Percentiles rank a stretch among this genome's conserved stretches.
Conservation (phyloP, 2,888 invertebrate species). For the Pandemis heparana region DNA sequence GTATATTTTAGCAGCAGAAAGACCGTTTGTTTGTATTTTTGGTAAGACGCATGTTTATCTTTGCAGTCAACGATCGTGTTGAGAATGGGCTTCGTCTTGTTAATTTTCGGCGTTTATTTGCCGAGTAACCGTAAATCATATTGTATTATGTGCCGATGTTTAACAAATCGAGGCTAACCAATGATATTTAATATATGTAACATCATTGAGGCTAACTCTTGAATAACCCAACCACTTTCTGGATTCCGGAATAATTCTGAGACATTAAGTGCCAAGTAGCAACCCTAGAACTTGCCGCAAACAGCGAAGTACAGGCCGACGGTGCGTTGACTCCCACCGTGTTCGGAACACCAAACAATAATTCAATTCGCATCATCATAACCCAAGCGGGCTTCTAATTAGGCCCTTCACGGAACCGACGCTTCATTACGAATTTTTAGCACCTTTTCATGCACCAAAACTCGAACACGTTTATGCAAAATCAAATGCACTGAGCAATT, state of each 20-base stretch:
- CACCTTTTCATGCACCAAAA: conserved; percentile 16
- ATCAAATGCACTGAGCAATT: neutral
- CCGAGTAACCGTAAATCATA: neutral
- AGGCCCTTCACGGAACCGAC: conserved; percentile 24
- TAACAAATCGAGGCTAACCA: neutral
- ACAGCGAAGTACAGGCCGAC: conserved; percentile 41
- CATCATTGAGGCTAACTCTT: neutral
- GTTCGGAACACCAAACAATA: conserved; percentile 48
- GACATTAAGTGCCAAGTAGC: neutral
- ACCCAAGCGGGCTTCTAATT: conserved; percentile 38
- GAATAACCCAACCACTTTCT: too few relatives aligned
- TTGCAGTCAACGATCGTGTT: neutral
- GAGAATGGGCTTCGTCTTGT: neutral
- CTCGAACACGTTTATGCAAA: neutral
- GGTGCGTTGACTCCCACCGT: conserved; percentile 49
- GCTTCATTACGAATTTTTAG: conserved; percentile 19
- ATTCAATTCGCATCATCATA: conserved; percentile 50
- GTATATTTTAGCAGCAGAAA: neutral
- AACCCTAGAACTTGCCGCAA: conserved; percentile 32
- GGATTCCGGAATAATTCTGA: too few relatives aligned
- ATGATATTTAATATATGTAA: too few relatives aligned
- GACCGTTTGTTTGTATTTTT: neutral
- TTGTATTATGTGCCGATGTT: neutral
- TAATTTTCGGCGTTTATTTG: neutral
- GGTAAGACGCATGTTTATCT: neutral